Evolutionary conservation across 2,888 invertebrate species (phyloP), one percentile per base, ranked within the genome.

Genomic region (Tenthredo amoena): DNA sequence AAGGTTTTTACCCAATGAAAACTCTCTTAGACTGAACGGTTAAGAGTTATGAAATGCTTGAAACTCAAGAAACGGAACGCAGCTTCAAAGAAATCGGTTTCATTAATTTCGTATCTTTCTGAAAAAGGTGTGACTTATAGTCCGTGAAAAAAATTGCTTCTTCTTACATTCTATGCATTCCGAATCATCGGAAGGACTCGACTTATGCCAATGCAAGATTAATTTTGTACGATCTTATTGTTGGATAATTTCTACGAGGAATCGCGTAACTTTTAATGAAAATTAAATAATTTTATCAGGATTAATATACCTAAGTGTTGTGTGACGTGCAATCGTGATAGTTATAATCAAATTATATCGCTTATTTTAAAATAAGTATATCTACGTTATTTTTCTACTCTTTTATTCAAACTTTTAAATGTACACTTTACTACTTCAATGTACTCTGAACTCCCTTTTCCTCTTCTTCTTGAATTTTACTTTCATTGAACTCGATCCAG

Each of bases 391-490:
- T 68, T 34, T 68, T 68, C 18, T 68, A 68, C 68, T 68, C 68
- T 68, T 18, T 34, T 68, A 31, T 34, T 55, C 31, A 18, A 34
- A 68, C 68, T 68, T 68, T 68, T 68, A 31, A 34, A 68, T 68
- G 68, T 68, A 68, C 68, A 68, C 68, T 26, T 55, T 68, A 68
- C 68, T 68, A 68, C 68, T 68, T 68, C 68, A 34, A 68, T 68
- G 68, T 68, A 68, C 68, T 68, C 68, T 68, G 1, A 34, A 68
- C 34, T 34, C 18, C 18, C 4, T 18, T 68, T 34, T 68, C 34
- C 34, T 68, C 68, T 68, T 68, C 34, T 68, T 68, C 34, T 68
- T 10, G 15, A 7, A 68, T 68, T 34, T 68, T 68, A 68, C 34
- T 68, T 68, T 68, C 26, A 68, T 34, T 68, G 68, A 34, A 68